Conservation (phyloP, 64 coral and sea anemone species). For the Exaiptasia diaphana region DNA sequence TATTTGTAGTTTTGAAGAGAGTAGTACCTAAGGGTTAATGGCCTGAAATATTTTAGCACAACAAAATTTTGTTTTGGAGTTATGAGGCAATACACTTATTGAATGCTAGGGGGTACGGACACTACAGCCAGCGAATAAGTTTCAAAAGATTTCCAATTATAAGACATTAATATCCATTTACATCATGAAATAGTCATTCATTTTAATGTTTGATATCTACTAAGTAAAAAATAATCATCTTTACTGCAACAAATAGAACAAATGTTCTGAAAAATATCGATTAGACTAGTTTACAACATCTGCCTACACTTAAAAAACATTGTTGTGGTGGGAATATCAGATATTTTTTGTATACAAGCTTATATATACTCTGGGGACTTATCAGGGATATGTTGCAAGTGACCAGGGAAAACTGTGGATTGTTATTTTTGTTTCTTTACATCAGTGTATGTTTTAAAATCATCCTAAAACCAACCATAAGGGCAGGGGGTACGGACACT, state of each 20-base stretch:
- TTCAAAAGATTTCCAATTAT: not conserved
- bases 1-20: slow-evolving; percentile 36
- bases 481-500: too few species aligned
- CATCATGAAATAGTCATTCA: not conserved
- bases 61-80: slow-evolving; percentile 23
- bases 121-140: not conserved
- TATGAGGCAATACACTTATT: not conserved
- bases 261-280: too few species aligned
- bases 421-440: too few species aligned
- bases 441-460: too few species aligned
- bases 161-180: not conserved
- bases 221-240: not conserved
- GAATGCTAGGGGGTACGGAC: slow-evolving; percentile 4
- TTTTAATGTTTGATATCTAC: not conserved
- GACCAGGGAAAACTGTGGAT: too few species aligned
- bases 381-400: too few species aligned
- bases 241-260: not conserved
- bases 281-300: too few species aligned
- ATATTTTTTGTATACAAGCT: too few species aligned
- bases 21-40: slow-evolving; percentile 17
- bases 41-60: slow-evolving; percentile 24
- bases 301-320: not conserved
- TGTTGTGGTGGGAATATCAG: not conserved
- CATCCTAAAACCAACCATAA: too few species aligned
- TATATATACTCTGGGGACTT: too few species aligned